Evolutionary conservation across 1,140 invertebrate genomes (phyloP).

Genomic region (Pseudomyrmex pallidus): DNA sequence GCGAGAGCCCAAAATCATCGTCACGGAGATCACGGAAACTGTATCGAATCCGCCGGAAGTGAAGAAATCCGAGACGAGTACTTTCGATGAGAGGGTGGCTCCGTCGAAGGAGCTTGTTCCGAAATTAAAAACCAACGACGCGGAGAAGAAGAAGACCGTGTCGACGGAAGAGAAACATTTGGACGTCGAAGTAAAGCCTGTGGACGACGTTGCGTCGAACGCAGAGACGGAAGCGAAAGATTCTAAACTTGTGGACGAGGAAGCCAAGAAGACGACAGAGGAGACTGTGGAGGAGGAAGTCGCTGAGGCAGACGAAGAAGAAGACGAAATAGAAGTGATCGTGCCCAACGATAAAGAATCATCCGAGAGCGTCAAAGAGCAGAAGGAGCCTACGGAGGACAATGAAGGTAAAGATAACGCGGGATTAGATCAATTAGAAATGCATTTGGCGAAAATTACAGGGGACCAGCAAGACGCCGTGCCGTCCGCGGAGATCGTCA

Average conservation of each 20-base stretch:
- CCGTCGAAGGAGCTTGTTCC: slow-evolving; percentile 49
- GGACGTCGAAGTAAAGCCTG: slow-evolving; percentile 42
- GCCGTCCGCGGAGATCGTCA: slow-evolving; percentile 69
- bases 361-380: slow-evolving; percentile 43
- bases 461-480: slow-evolving; percentile 72
- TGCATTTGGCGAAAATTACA: slow-evolving; percentile 75
- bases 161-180: slow-evolving; percentile 58
- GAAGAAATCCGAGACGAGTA: slow-evolving; percentile 57
- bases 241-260: slow-evolving; percentile 22
- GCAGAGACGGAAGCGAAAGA: slow-evolving; percentile 57
- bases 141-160: slow-evolving; percentile 49
- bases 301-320: slow-evolving; percentile 66
- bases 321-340: slow-evolving; percentile 65
- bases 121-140: slow-evolving; percentile 40
- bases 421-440: slow-evolving; percentile 73
- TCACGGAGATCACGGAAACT: slow-evolving; percentile 59
- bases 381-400: slow-evolving; percentile 57
- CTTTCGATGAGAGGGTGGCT: slow-evolving; percentile 49
- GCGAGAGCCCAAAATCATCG: slow-evolving; percentile 74
- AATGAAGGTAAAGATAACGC: slow-evolving; percentile 64
- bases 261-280: slow-evolving; percentile 49
- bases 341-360: slow-evolving; percentile 50
- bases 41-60: slow-evolving; percentile 45
- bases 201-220: slow-evolving; percentile 29
- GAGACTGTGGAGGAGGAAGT: slow-evolving; percentile 53